These are phyloP conservation scores for Rhamphomyia laevipes DNA, from an alignment of 2,888 invertebrate species.

Conservation along the genomic window DNA sequence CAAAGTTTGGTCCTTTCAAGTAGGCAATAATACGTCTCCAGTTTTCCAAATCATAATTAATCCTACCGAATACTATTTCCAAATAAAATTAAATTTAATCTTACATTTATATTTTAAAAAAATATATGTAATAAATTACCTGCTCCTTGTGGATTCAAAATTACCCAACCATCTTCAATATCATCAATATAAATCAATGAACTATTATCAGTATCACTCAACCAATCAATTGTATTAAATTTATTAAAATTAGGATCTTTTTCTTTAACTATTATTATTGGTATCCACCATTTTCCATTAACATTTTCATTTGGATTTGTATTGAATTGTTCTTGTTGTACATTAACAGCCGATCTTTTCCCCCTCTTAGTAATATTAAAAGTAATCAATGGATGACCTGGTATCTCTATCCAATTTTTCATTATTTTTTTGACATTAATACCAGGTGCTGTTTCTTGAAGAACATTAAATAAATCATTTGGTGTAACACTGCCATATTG, in stretches of 20 bases:
- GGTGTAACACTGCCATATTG: background rate
- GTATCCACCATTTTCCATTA: constrained; percentile 8
- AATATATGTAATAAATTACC: background rate
- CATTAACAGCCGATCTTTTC: background rate
- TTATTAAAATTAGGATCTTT: constrained; percentile 1
- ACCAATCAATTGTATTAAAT: background rate
- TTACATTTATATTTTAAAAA: too few species aligned
- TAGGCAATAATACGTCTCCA: constrained; percentile 6
- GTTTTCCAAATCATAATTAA: constrained; percentile 9
- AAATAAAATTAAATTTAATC: background rate
- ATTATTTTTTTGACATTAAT: constrained; percentile 3
- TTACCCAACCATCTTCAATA: constrained; percentile 3
- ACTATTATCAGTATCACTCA: background rate
- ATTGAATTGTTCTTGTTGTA: constrained; percentile 4
- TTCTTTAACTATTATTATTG: constrained; percentile 2
- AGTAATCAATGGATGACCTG: constrained; percentile 4
- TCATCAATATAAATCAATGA: background rate
- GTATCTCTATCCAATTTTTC: constrained; percentile 3
- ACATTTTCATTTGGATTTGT: background rate
- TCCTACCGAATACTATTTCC: background rate
- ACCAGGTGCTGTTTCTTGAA: background rate
- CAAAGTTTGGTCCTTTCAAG: constrained; percentile 6
- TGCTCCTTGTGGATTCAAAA: constrained; percentile 2
- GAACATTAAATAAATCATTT: background rate
- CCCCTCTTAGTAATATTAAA: background rate